Evolutionary conservation across 2,888 invertebrate species (phyloP).

Genomic region (Linyphia triangularis): DNA sequence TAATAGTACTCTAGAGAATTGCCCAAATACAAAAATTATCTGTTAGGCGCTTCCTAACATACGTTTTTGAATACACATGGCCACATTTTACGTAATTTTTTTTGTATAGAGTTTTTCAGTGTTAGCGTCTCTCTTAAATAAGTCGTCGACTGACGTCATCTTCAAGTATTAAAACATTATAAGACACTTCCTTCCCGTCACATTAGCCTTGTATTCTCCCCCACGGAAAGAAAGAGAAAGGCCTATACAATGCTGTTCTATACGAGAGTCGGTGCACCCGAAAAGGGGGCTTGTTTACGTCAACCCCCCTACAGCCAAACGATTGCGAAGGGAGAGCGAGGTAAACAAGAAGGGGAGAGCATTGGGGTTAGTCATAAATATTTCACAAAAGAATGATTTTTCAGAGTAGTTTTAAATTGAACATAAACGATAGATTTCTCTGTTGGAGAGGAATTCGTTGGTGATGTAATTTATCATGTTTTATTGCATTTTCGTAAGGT

Average conservation of each 20-base stretch:
- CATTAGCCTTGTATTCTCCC: neutral
- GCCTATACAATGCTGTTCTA: slow-evolving; percentile 28
- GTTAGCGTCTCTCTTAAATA: too few relatives aligned
- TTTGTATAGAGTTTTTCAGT: too few relatives aligned
- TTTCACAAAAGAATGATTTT: slow-evolving; percentile 61
- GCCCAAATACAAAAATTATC: too few relatives aligned
- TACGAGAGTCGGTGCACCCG: slow-evolving; percentile 30
- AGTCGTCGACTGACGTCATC: too few relatives aligned
- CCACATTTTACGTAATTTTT: too few relatives aligned
- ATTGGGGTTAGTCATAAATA: slow-evolving; percentile 53
- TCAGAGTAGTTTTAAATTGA: slow-evolving; percentile 57
- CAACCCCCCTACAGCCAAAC: neutral
- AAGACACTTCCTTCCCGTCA: too few relatives aligned
- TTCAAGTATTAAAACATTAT: too few relatives aligned
- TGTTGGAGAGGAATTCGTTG: neutral
- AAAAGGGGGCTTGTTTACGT: slow-evolving; percentile 58
- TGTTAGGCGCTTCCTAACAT: too few relatives aligned
- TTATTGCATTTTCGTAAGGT: slow-evolving; percentile 26
- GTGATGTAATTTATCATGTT: slow-evolving; percentile 6
- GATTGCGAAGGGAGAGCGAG: neutral
- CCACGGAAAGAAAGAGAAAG: neutral
- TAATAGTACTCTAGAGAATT: too few relatives aligned
- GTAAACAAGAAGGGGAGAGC: slow-evolving; percentile 23
- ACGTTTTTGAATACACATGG: too few relatives aligned
- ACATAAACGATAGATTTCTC: slow-evolving; percentile 24